These are phyloP conservation scores for Dolichomitus sp. DNA, from an alignment of 2,888 invertebrate species.

Conservation along the genomic window DNA sequence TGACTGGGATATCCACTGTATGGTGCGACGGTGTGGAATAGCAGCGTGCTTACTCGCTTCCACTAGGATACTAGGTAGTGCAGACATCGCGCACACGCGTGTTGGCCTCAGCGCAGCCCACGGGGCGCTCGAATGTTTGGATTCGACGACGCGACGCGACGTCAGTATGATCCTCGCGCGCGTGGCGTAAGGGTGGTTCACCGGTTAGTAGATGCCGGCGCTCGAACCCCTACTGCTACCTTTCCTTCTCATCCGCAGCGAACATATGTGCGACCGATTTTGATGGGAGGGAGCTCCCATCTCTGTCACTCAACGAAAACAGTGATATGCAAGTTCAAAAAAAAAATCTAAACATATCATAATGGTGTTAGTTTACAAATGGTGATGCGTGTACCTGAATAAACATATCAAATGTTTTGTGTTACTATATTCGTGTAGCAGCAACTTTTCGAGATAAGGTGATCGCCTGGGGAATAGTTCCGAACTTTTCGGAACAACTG, in stretches of 20 bases:
- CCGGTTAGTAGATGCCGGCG: constrained; percentile 28
- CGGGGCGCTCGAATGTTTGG: constrained; percentile 64
- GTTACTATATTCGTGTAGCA: background rate
- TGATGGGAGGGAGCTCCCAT: too few relatives aligned
- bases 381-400: constrained; percentile 41
- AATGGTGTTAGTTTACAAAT: constrained; percentile 28
- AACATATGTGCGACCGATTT: constrained; percentile 8
- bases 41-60: background rate
- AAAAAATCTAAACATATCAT: constrained; percentile 54
- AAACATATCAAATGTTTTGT: constrained; percentile 39
- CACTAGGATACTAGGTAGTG: background rate
- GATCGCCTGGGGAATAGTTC: background rate
- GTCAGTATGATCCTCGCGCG: constrained; percentile 78
- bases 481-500: constrained; percentile 27
- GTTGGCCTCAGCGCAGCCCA: constrained; percentile 34
- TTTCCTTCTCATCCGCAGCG: background rate
- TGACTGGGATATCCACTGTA: background rate
- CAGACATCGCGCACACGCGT: constrained; percentile 26
- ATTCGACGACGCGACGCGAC: constrained; percentile 22
- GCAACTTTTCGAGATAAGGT: background rate
- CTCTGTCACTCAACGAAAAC: too few relatives aligned
- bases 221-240: background rate
- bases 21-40: background rate
- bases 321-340: background rate
- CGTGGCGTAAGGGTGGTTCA: constrained; percentile 76